Percentiles rank a stretch among this genome's conserved stretches.
Evolutionary conservation across 2,797 vertebrate species (phyloP).

Genomic region (Malurus splendens): DNA sequence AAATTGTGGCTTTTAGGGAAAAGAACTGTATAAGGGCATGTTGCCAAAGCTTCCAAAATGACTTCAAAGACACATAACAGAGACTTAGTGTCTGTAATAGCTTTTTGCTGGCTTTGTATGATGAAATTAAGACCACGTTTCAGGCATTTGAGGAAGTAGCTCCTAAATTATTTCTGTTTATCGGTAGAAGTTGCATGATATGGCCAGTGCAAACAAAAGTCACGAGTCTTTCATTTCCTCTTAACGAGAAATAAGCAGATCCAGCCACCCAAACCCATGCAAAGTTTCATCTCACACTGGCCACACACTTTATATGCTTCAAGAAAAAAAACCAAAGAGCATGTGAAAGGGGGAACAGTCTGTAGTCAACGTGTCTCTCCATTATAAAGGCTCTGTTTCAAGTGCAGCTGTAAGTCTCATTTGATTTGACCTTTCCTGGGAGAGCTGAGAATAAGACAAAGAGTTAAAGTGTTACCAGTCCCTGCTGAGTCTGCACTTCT

Average conservation of each 20-base stretch:
- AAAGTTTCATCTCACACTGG: not conserved
- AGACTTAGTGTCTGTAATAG: not conserved
- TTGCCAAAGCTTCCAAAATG: not conserved
- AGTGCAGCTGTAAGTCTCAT: not conserved
- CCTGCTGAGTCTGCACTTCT: constrained; percentile 48
- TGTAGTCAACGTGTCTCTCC: not conserved
- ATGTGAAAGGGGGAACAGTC: not conserved
- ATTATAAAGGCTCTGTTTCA: not conserved
- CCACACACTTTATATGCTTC: not conserved
- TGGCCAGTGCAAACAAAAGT: not conserved
- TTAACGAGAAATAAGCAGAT: not conserved
- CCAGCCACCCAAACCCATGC: not conserved
- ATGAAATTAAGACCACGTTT: not conserved
- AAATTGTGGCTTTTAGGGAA: not conserved
- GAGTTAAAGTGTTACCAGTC: constrained; percentile 43
- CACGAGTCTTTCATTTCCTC: constrained; percentile 33
- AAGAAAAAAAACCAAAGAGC: not conserved
- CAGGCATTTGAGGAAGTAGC: constrained; percentile 33
- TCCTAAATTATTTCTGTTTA: constrained; percentile 26
- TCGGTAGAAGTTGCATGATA: constrained; percentile 9
- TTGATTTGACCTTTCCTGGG: constrained; percentile 46
- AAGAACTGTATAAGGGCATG: not conserved
- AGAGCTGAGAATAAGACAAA: constrained; percentile 43
- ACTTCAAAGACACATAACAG: constrained; percentile 5
- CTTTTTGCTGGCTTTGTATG: constrained; percentile 3